Evolutionary conservation across 2,113 vertebrate genomes (phyloP).

Genomic region (Melanerpes aurifrons): DNA sequence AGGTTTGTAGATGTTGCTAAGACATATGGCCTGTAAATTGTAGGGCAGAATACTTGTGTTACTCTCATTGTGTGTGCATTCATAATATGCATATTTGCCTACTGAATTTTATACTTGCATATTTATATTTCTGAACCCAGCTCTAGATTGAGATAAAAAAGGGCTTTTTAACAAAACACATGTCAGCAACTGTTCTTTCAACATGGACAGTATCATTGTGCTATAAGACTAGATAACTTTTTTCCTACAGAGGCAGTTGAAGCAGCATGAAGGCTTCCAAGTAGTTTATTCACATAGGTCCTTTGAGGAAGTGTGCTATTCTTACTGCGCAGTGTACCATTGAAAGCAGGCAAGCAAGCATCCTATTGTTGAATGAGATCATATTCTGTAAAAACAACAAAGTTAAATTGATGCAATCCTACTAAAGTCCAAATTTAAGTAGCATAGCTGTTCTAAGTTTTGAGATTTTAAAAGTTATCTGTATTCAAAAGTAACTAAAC

Average conservation of each 20-base stretch:
- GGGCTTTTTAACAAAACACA: background rate
- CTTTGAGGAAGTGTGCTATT: conserved; percentile 19
- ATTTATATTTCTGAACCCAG: background rate
- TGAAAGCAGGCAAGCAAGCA: conserved; percentile 33
- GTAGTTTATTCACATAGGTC: background rate
- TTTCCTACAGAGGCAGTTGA: background rate
- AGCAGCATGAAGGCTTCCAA: background rate
- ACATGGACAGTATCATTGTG: background rate
- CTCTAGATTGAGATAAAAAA: background rate
- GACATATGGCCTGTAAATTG: background rate
- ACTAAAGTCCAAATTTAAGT: background rate
- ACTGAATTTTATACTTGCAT: background rate
- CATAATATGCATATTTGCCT: background rate
- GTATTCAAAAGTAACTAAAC: background rate
- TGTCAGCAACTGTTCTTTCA: background rate
- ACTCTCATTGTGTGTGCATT: background rate
- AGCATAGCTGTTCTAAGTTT: background rate
- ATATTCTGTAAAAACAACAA: background rate
- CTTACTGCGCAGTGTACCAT: conserved; percentile 14
- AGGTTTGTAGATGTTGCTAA: background rate
- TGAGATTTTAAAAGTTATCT: background rate
- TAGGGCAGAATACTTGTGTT: background rate
- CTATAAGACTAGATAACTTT: background rate
- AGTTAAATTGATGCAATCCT: background rate
- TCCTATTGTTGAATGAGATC: conserved; percentile 24